Base-by-base conservation (phyloP, 1,140 invertebrate species). In the Lethocerus indicus region DNA sequence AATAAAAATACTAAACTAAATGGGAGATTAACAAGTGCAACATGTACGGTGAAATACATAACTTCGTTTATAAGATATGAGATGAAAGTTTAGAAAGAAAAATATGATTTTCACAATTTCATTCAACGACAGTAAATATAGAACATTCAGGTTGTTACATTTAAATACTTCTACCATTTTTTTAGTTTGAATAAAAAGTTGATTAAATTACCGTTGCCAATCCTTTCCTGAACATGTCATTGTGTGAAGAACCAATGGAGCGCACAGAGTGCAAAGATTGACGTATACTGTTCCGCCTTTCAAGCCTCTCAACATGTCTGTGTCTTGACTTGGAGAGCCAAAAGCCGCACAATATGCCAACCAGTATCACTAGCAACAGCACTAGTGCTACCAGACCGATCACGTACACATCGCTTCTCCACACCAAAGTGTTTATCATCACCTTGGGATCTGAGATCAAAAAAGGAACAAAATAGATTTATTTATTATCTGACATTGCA, bases 291-390 rank as follows among this genome's bases (percentile, higher is more conserved):
- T 91, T 93, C 47, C 90, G 70, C 35, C 93, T 70, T 60, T 94
- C 83, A 40, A 96, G 67, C 48, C 90, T 70, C 65, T 97, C 86
- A 0, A 82, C 65, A 57, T 88, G 84, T 36, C 91, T 74, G 57
- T 84, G 83, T 51, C 85, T 83, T 0, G 90, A 92, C 66, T 97
- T 98, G 40, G 80, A 83, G 57, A 83, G 84, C 87, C 89, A 94
- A 58, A 89, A 85, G 39, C 77, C 74, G 1, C 81, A 71, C 14
- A 88, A 80, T 14, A 86, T 68, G 1, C 76, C 73, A 20, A 94
- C 70, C 14, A 96, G 64, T 23, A 91, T 65, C 1, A 95, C 61
- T 37, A 80, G 76, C 3, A 79, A 63, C 1, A 75, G 72, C 53
- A 85, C 70, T 52, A 85, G 75, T 7, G 81, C 79, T 7, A 93